Evolutionary conservation across 2,797 vertebrate genomes (phyloP).

Genomic region (Nyctibius grandis): DNA sequence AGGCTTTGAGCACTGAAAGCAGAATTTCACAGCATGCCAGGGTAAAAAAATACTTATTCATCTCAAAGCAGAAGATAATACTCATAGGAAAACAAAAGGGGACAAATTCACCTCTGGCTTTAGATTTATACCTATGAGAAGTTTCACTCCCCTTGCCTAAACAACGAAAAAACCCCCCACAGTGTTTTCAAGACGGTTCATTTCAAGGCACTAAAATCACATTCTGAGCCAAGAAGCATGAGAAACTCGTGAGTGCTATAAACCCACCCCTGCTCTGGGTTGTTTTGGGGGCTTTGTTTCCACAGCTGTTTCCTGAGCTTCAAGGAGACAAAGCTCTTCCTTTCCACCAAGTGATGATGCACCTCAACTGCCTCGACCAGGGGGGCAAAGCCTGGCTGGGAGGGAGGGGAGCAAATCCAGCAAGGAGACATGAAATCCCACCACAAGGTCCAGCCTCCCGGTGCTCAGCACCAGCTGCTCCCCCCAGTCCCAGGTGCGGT

Average conservation of each 20-base stretch:
- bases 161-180: not conserved
- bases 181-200: not conserved
- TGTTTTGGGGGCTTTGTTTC: not conserved
- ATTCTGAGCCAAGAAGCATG: not conserved
- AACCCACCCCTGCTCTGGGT: not conserved
- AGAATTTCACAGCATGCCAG: not conserved
- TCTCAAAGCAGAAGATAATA: not conserved
- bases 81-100: not conserved
- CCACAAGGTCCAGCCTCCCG: fast-evolving
- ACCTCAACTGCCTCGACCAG: not conserved
- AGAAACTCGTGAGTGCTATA: not conserved
- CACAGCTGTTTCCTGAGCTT: not conserved
- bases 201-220: not conserved
- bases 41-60: not conserved
- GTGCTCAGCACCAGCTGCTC: not conserved
- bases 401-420: not conserved
- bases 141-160: not conserved
- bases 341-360: not conserved
- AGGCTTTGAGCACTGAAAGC: not conserved
- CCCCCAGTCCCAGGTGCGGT: fast-evolving
- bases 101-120: not conserved
- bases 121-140: not conserved
- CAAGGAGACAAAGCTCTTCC: not conserved
- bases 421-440: not conserved
- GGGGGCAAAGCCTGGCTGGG: not conserved